phyloP scores from a whole-genome alignment of 64 coral and sea anemone genomes.

The Pocillopora verrucosa region DNA sequence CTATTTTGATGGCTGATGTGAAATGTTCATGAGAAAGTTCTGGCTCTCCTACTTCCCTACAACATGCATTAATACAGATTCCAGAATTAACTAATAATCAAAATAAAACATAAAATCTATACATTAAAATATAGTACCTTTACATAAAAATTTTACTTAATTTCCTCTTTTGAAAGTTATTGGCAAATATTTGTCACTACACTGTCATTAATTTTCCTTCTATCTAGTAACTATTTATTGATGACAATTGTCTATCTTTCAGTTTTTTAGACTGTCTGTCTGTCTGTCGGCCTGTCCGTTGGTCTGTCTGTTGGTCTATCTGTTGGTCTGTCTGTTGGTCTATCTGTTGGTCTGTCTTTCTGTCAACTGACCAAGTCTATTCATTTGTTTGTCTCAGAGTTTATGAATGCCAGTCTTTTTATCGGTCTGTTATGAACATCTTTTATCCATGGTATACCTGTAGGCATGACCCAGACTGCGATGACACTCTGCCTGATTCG shows the following conservation, averaged over 20 bases:
- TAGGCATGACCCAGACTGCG: conserved; percentile 86
- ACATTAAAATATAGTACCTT: too few species aligned
- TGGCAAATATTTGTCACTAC: too few species aligned
- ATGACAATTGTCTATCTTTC: too few species aligned
- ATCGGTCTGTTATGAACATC: background rate
- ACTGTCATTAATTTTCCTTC: too few species aligned
- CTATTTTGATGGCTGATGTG: conserved; percentile 56
- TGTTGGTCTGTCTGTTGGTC: too few species aligned
- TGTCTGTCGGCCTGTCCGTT: background rate
- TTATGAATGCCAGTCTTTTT: background rate
- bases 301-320: background rate
- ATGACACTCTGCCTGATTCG: conserved; percentile 76
- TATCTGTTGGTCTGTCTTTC: background rate
- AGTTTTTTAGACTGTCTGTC: too few species aligned
- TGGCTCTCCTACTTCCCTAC: conserved; percentile 76
- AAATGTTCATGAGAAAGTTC: conserved; percentile 68
- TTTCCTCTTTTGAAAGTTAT: too few species aligned
- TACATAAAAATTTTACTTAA: too few species aligned
- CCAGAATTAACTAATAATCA: background rate
- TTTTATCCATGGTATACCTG: conserved; percentile 33
- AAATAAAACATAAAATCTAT: background rate
- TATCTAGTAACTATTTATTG: too few species aligned
- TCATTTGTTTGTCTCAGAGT: too few species aligned
- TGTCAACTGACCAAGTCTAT: background rate
- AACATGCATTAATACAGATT: background rate